phyloP scores from a whole-genome alignment of 2,888 invertebrate species.

The Oscheius sp. region DNA sequence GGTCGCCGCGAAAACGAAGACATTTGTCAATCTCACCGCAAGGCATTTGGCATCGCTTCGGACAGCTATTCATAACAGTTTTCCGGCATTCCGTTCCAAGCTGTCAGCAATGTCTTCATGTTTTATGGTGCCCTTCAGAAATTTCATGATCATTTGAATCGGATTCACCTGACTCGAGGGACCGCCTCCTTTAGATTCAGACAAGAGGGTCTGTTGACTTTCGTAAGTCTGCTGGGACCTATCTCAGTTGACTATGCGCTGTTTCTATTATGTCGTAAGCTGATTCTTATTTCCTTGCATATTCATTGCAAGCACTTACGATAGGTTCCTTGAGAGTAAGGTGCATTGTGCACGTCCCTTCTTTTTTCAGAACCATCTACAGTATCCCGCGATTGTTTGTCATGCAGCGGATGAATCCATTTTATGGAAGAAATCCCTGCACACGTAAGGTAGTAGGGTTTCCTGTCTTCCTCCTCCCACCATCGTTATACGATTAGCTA shows the following conservation, averaged over 20 bases:
- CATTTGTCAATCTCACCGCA: neutral
- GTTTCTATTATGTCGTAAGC: constrained; percentile 13
- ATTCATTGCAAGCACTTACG: constrained; percentile 20
- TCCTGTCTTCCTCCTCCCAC: constrained; percentile 13
- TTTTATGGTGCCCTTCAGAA: neutral
- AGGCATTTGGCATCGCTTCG: too few species aligned
- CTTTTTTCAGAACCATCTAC: neutral
- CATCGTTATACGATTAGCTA: constrained; percentile 6
- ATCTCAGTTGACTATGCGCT: constrained; percentile 12
- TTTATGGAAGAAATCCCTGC: neutral
- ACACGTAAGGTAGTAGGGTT: neutral
- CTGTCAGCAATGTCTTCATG: constrained; percentile 10
- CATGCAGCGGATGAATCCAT: neutral
- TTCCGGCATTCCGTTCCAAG: neutral
- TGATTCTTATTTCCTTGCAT: constrained; percentile 28
- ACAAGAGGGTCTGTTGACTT: constrained; percentile 4
- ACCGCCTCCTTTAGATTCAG: constrained; percentile 9
- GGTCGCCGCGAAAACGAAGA: constrained; percentile 9
- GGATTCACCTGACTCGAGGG: neutral
- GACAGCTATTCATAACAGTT: too few species aligned
- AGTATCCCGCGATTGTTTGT: neutral
- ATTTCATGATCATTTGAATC: constrained; percentile 1
- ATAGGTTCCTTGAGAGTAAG: neutral
- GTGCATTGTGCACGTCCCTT: neutral
- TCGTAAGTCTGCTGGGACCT: constrained; percentile 1